phyloP scores from a whole-genome alignment of 2,888 invertebrate species.

The Trisateles emortualis region DNA sequence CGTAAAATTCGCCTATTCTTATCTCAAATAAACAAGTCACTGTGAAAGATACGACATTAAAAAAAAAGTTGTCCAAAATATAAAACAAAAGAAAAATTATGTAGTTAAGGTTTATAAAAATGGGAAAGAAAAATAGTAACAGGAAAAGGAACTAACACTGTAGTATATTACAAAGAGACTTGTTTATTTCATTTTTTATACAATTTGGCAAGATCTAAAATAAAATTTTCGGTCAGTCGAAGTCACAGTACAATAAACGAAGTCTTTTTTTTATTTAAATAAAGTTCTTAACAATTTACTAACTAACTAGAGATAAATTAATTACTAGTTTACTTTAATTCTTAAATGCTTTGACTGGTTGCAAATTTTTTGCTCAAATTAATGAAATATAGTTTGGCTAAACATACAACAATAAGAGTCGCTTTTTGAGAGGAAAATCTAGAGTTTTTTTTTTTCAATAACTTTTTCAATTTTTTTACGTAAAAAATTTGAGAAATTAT shows the following conservation, averaged over 20 bases:
- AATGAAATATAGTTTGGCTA: constrained; percentile 10
- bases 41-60: background rate
- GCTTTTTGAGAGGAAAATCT: constrained; percentile 1
- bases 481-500: background rate
- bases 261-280: constrained; percentile 58
- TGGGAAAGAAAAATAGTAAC: background rate
- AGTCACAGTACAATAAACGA: constrained; percentile 51
- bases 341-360: constrained; percentile 40
- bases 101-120: too few species aligned
- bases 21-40: constrained; percentile 43
- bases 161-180: constrained; percentile 12
- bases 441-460: constrained; percentile 17
- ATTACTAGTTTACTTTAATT: constrained; percentile 28
- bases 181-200: constrained; percentile 40
- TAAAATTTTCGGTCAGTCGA: constrained; percentile 63
- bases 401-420: constrained; percentile 1
- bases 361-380: background rate
- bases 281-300: constrained; percentile 43
- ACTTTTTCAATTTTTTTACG: constrained; percentile 19
- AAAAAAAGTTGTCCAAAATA: constrained; percentile 28
- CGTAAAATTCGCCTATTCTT: constrained; percentile 40
- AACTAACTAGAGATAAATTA: constrained; percentile 43
- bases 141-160: too few species aligned
- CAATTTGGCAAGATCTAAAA: constrained; percentile 77
- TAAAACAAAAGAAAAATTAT: background rate